phyloP scores from a whole-genome alignment of 2,113 vertebrate species.

The Corythoichthys haematopterus region DNA sequence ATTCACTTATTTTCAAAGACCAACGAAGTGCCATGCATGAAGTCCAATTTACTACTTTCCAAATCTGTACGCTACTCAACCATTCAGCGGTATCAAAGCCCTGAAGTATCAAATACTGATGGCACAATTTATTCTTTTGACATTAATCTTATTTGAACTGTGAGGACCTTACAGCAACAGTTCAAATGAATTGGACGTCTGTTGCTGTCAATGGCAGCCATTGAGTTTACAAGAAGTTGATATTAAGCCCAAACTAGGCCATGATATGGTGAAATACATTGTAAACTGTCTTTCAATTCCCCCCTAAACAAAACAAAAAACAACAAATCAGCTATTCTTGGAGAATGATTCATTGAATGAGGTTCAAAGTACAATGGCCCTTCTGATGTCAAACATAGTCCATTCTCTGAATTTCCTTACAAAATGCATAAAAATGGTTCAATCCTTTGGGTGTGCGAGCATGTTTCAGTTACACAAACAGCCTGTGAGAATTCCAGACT shows the following conservation, averaged over 20 bases:
- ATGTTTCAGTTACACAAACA: background rate
- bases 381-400: background rate
- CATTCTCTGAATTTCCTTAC: background rate
- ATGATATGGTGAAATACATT: background rate
- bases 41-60: too few relatives aligned
- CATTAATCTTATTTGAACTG: too few relatives aligned
- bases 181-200: too few relatives aligned
- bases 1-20: too few relatives aligned
- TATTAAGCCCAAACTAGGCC: background rate
- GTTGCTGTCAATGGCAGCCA: too few relatives aligned
- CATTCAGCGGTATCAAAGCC: too few relatives aligned
- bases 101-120: too few relatives aligned
- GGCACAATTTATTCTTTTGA: too few relatives aligned
- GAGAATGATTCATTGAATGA: slow-evolving; percentile 5
- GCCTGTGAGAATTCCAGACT: background rate
- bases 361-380: background rate
- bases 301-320: background rate
- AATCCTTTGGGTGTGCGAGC: background rate
- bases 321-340: background rate
- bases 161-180: too few relatives aligned
- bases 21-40: too few relatives aligned
- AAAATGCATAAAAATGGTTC: background rate
- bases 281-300: background rate
- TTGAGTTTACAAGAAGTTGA: background rate
- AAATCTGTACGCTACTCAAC: too few relatives aligned